A percentile compares a stretch with the other conserved stretches of the same genome.
Evolutionary conservation across 2,113 vertebrate genomes (phyloP).

Genomic region (Siniperca knerii): DNA sequence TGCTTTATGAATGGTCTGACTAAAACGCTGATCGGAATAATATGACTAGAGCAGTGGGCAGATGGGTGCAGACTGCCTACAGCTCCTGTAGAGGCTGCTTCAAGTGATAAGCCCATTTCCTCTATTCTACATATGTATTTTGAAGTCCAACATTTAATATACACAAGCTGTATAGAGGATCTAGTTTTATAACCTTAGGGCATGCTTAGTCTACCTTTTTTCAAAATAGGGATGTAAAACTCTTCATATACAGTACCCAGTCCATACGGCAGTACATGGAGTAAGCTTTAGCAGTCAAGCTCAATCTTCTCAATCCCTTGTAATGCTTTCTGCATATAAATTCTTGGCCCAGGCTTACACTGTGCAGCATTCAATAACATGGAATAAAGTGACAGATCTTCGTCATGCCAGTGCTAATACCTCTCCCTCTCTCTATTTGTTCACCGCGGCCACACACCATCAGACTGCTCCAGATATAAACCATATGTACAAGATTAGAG

Average conservation of each 20-base stretch:
- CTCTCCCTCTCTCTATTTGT: slow-evolving; percentile 6
- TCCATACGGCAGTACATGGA: neutral
- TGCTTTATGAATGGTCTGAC: slow-evolving; percentile 1
- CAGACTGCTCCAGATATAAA: slow-evolving; percentile 64
- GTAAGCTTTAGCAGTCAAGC: slow-evolving; percentile 27
- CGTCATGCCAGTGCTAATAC: slow-evolving; percentile 43
- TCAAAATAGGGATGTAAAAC: slow-evolving; percentile 7
- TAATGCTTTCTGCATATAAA: slow-evolving; percentile 35
- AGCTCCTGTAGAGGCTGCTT: neutral
- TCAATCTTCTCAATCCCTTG: slow-evolving; percentile 28
- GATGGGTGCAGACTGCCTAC: neutral
- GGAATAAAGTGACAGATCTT: slow-evolving; percentile 49
- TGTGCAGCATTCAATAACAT: slow-evolving; percentile 59
- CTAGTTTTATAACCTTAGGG: neutral
- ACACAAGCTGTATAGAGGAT: neutral
- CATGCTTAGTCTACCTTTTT: neutral
- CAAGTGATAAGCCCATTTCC: neutral
- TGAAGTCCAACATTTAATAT: slow-evolving; percentile 3
- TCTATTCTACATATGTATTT: neutral
- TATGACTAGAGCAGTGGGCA: neutral
- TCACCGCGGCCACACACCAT: slow-evolving; percentile 54
- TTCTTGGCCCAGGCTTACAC: slow-evolving; percentile 31
- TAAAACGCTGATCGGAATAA: slow-evolving; percentile 14
- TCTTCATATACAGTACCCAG: slow-evolving; percentile 9
- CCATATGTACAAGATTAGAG: slow-evolving; percentile 72